phyloP scores from a whole-genome alignment of 2,888 invertebrate genomes.

The Ypsolopha scabrella region DNA sequence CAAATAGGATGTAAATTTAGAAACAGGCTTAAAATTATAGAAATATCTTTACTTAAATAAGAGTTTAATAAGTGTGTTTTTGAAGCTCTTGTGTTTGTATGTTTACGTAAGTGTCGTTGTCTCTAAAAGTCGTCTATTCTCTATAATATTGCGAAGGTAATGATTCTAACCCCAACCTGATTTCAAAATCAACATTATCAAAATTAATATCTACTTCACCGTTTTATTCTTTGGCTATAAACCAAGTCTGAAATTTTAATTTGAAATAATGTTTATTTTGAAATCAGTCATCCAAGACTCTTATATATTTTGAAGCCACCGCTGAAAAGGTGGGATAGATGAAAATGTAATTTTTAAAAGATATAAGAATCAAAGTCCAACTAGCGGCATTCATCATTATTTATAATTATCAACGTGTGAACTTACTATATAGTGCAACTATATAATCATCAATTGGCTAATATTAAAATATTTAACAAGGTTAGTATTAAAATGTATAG shows the following conservation, averaged over 20 bases:
- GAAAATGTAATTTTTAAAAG: background rate
- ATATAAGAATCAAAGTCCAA: background rate
- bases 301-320: no score
- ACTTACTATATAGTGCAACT: constrained; percentile 43
- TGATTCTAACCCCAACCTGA: no score
- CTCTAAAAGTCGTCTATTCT: constrained; percentile 43
- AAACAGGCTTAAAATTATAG: constrained; percentile 18
- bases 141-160: constrained; percentile 7
- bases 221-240: no score
- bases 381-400: background rate
- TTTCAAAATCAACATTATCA: no score
- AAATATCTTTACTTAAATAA: background rate
- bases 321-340: no score
- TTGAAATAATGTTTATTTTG: no score
- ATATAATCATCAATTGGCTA: constrained; percentile 32
- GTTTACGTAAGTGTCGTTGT: constrained; percentile 54
- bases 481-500: constrained; percentile 21
- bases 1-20: background rate
- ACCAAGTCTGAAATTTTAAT: no score
- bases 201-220: no score
- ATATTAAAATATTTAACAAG: constrained; percentile 47
- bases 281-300: no score
- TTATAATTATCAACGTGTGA: constrained; percentile 3
- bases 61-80: constrained; percentile 28
- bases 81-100: constrained; percentile 58